These are phyloP conservation scores for Acleris holmiana DNA, from an alignment of 2,888 invertebrate genomes.

Conservation along the genomic window DNA sequence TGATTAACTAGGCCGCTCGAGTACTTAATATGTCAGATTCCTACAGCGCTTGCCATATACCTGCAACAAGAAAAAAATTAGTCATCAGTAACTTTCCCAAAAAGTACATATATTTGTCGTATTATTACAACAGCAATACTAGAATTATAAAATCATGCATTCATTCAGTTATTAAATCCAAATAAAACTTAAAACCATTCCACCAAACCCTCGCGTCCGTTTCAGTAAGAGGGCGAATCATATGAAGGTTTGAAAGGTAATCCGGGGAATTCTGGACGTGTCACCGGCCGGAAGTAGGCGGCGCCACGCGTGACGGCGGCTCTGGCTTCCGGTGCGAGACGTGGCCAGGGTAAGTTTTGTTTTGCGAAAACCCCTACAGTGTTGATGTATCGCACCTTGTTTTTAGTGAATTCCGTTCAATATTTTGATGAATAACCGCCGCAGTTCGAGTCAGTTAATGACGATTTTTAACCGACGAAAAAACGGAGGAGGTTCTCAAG, in stretches of 20 bases:
- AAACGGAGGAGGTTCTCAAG: too few species aligned
- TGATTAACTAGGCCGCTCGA: too few species aligned
- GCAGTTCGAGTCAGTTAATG: too few species aligned
- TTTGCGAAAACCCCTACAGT: conserved; percentile 22
- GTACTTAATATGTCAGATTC: too few species aligned
- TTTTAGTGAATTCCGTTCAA: neutral
- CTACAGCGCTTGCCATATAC: too few species aligned
- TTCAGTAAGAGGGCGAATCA: conserved; percentile 19
- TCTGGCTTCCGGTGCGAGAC: conserved; percentile 54
- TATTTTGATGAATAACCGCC: too few species aligned
- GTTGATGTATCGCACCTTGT: neutral
- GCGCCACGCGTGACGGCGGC: conserved; percentile 53
- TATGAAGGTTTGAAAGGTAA: conserved; percentile 39
- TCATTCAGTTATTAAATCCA: neutral
- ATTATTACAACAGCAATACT: too few species aligned
- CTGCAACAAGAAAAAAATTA: too few species aligned
- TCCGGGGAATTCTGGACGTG: conserved; percentile 43
- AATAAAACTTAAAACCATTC: conserved; percentile 1
- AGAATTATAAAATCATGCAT: too few species aligned
- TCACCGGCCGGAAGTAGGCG: conserved; percentile 53
- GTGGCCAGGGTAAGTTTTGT: conserved; percentile 42
- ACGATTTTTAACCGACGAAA: too few species aligned
- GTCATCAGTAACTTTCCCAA: too few species aligned
- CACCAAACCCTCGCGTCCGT: neutral
- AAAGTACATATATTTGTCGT: too few species aligned